Percentiles rank a stretch among this genome's conserved stretches.
Conservation (phyloP, 2,888 invertebrate genomes). For the Scrobipalpa costella region DNA sequence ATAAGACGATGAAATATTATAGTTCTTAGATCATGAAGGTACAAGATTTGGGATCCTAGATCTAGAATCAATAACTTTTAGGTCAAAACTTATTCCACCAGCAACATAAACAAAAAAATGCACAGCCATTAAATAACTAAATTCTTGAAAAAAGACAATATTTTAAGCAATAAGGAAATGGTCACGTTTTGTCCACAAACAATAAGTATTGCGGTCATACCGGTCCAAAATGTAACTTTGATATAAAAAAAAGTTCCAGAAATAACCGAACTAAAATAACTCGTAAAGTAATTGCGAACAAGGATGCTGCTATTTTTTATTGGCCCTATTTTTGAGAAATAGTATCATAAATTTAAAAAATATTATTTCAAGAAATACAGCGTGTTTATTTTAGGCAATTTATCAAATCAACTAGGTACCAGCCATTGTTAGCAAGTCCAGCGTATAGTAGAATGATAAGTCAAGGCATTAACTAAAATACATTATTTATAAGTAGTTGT, state of each 20-base stretch:
- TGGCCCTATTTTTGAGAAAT: not conserved
- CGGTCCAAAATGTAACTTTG: slow-evolving; percentile 22
- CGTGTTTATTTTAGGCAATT: too few relatives aligned
- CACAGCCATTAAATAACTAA: not conserved
- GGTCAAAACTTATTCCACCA: not conserved
- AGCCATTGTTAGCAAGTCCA: too few relatives aligned
- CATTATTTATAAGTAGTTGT: too few relatives aligned
- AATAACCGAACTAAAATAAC: slow-evolving; percentile 16
- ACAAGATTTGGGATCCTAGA: too few relatives aligned
- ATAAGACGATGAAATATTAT: too few relatives aligned
- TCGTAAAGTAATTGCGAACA: not conserved
- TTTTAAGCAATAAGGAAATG: slow-evolving; percentile 28
- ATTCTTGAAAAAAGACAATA: slow-evolving; percentile 1
- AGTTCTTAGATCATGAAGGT: too few relatives aligned
- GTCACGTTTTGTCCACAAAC: slow-evolving; percentile 28
- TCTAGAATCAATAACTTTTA: not conserved
- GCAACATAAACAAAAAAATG: not conserved
- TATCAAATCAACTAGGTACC: too few relatives aligned
- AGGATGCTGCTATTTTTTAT: not conserved
- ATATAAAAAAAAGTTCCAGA: slow-evolving; percentile 29
- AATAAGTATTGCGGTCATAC: slow-evolving; percentile 31
- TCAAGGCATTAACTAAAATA: too few relatives aligned
- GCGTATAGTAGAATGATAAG: too few relatives aligned
- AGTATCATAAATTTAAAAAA: not conserved
- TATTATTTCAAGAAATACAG: not conserved